Evolutionary conservation across 1,140 invertebrate genomes (phyloP).

Genomic region (Zaprionus vittiger): DNA sequence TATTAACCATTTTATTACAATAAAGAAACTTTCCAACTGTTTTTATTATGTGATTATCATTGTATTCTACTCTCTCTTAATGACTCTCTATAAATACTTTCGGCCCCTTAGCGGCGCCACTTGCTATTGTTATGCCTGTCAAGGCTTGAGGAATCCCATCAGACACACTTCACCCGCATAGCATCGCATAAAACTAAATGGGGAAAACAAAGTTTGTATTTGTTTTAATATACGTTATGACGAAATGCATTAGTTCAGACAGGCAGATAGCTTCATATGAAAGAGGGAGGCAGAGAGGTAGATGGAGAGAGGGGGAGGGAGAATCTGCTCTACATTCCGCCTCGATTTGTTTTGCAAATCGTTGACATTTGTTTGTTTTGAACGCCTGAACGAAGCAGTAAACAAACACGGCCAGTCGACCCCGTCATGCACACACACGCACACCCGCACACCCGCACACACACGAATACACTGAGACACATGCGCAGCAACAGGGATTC

Average conservation of each 20-base stretch:
- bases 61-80: background rate
- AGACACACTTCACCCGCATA: background rate
- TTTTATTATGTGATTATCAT: background rate
- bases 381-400: slow-evolving; percentile 20
- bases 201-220: slow-evolving; percentile 7
- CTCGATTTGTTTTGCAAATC: slow-evolving; percentile 27
- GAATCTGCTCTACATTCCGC: background rate
- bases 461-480: slow-evolving; percentile 3
- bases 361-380: slow-evolving; percentile 42
- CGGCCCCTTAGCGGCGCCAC: background rate
- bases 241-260: background rate
- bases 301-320: background rate
- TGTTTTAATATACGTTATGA: slow-evolving; percentile 2
- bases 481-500: slow-evolving; percentile 41
- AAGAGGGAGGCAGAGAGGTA: too few relatives aligned
- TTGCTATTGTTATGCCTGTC: slow-evolving; percentile 6
- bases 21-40: background rate
- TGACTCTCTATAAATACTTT: background rate
- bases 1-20: background rate
- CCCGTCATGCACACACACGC: slow-evolving; percentile 9
- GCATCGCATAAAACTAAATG: slow-evolving; percentile 1
- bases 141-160: background rate
- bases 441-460: background rate
- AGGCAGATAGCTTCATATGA: background rate
- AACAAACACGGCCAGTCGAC: slow-evolving; percentile 13